These are phyloP conservation scores for Jacana jacana DNA, from an alignment of 2,113 vertebrate species.

Conservation along the genomic window DNA sequence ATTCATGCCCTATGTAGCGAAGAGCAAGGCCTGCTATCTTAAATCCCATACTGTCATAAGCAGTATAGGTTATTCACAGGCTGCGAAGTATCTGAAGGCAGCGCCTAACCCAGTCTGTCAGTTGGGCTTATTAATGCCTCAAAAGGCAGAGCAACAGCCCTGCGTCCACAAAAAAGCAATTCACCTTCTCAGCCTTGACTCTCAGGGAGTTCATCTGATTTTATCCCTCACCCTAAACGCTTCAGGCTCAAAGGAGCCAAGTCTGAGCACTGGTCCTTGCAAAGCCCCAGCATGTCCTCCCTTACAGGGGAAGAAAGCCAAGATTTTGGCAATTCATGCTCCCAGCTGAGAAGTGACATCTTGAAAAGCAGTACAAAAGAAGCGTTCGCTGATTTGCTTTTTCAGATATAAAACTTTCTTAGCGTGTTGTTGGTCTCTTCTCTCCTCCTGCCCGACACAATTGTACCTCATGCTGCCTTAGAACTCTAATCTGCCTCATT, in stretches of 20 bases:
- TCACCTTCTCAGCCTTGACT: background rate
- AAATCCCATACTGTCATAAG: background rate
- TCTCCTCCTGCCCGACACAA: fast-evolving
- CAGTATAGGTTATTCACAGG: background rate
- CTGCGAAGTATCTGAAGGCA: background rate
- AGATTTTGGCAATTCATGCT: background rate
- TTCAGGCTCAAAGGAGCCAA: background rate
- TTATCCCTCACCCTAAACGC: background rate
- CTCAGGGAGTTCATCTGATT: background rate
- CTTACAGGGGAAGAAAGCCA: background rate
- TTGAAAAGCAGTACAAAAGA: background rate
- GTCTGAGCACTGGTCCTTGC: background rate
- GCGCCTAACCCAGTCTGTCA: fast-evolving
- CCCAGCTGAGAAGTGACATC: background rate
- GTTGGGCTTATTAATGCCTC: background rate
- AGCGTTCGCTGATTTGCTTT: background rate
- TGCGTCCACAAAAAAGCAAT: background rate
- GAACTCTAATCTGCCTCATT: background rate
- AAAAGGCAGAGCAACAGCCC: background rate
- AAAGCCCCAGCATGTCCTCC: background rate
- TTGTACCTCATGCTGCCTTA: background rate
- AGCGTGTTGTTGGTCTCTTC: background rate
- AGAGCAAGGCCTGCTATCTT: background rate
- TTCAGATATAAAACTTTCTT: background rate
- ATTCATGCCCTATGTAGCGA: background rate